Percentiles rank a stretch among this genome's conserved stretches.
phyloP scores from a whole-genome alignment of 2,113 vertebrate species.

The Recurvirostra avosetta region DNA sequence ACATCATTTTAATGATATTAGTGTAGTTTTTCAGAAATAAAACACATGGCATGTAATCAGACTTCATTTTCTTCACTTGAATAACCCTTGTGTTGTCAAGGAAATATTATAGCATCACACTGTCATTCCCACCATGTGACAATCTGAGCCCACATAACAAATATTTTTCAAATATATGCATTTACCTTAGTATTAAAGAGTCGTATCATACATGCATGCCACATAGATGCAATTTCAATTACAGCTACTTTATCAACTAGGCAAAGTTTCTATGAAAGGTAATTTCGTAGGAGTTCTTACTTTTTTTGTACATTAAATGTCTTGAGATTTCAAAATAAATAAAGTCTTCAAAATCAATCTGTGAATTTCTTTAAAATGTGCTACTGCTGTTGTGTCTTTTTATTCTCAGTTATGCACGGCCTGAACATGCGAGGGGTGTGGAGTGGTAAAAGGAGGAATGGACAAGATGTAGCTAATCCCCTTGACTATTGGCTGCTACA shows the following conservation, averaged over 20 bases:
- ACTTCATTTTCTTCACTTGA: slow-evolving; percentile 6
- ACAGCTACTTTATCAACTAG: background rate
- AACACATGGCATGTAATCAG: background rate
- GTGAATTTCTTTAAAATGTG: accelerated
- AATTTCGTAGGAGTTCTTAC: background rate
- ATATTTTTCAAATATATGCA: background rate
- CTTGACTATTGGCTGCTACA: background rate
- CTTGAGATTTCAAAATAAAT: background rate
- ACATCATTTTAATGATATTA: background rate
- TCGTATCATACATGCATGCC: accelerated
- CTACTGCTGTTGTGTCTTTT: background rate
- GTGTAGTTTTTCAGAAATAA: slow-evolving; percentile 11
- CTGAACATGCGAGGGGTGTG: background rate
- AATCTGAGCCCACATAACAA: background rate
- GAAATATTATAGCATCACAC: background rate
- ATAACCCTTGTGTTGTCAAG: background rate
- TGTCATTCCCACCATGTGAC: background rate
- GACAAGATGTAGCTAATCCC: background rate
- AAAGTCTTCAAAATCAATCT: background rate
- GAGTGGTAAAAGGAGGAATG: background rate
- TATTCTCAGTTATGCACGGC: background rate
- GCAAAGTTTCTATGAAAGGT: background rate
- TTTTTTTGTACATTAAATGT: background rate
- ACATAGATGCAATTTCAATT: background rate
- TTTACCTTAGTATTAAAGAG: background rate